Base-by-base conservation (phyloP, 2,113 vertebrate species). In the Festucalex cinctus region DNA sequence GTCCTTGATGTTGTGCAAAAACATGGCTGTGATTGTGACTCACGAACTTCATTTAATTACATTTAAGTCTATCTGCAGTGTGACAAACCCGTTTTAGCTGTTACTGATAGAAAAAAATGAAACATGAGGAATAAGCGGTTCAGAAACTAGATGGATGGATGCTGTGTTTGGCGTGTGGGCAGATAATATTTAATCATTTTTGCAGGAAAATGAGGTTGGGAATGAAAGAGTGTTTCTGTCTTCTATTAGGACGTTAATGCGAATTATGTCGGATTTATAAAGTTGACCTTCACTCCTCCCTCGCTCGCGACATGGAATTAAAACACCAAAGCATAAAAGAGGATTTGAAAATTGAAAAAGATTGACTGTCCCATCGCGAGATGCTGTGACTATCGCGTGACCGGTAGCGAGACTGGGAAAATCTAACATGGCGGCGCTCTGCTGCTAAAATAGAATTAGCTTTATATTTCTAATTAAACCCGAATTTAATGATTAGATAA, bases 231-330 rank as follows among this genome's bases (percentile, higher is more conserved):
- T 22, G 43, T 26, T 57, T 24, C 17, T 41, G 62, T 71, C 20
- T 5, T 41, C 59, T 65, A 70, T 70, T 60, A 32, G 58, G 36
- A 37, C 32, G 65, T 74, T 74, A 67, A 67, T 75, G 57, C 3
- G 37, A 72, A 39, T 60, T 57, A 66, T 66, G 65, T 57, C 63
- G 75, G 74, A 78, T 81, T 79, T 79, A 65, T 66, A 51, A 73
- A 36, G 2, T 68, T 64, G 77, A 85, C 75, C 85, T 85, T 80
- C 74, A 54, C 59, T 74, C 60, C 2, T 6, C 59, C 36, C 4
- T 5, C 39, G 37, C 37, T 62, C 3, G 17, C 22, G 32, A 70
- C 66, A 69, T 24, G 73, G 71, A 71, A 63, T 65, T 60, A 62
- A 76, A 74, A 73, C 37, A 39, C n/a, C 20, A 20, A 66, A 39